Evolutionary conservation across 2,113 vertebrate genomes (phyloP).

Genomic region (Catharus fuscescens): DNA sequence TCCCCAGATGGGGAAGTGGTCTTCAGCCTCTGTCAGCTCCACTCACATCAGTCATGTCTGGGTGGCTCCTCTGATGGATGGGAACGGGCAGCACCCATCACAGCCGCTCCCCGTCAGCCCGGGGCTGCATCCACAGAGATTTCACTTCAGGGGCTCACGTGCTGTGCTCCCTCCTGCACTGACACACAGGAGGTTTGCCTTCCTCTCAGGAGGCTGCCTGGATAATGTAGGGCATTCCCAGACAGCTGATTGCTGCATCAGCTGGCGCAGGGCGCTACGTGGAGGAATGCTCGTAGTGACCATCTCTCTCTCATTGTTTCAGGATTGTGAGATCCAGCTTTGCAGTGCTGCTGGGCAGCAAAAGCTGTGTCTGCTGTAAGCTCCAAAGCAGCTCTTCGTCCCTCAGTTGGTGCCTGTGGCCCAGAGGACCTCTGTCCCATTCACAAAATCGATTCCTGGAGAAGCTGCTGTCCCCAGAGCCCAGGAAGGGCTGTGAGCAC

Average conservation of each 20-base stretch:
- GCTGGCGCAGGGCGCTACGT: neutral
- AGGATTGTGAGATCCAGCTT: neutral
- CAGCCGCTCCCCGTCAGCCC: neutral
- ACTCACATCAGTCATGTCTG: slow-evolving; percentile 55
- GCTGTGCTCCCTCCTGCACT: neutral
- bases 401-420: neutral
- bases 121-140: neutral
- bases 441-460: neutral
- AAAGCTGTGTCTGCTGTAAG: neutral
- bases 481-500: neutral
- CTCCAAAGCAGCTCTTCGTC: neutral
- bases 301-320: neutral
- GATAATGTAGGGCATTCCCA: neutral
- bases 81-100: slow-evolving; percentile 22
- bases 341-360: neutral
- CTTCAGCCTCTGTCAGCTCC: slow-evolving; percentile 40
- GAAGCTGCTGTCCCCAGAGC: neutral
- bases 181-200: neutral
- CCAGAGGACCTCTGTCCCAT: neutral
- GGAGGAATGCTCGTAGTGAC: neutral
- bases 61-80: slow-evolving; percentile 15
- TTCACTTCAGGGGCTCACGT: neutral
- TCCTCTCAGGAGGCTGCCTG: neutral
- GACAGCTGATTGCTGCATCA: neutral
- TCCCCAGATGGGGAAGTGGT: slow-evolving; percentile 34